Evolutionary conservation across 2,888 invertebrate species (phyloP), one percentile per base, ranked within the genome.

Genomic region (Ectobius pallidus): DNA sequence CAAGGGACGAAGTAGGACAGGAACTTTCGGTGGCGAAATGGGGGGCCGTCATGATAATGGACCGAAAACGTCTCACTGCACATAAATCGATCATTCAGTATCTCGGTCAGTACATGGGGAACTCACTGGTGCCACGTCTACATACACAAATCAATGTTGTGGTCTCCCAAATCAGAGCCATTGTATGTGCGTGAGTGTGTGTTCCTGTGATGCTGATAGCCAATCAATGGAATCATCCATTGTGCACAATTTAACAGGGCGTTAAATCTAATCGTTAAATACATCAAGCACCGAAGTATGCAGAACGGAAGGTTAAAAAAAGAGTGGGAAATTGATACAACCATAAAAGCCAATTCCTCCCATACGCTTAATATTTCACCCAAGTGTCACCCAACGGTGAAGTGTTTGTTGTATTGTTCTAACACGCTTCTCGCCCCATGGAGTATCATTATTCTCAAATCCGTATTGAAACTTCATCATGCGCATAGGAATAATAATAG

Each of bases 111-210:
- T 18, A 18, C 18, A 32, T n/a, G 32, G 34, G 34, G 62, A 62
- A 34, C 32, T 34, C 32, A 32, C 34, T 62, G n/a, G 34, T 32
- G 62, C 62, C 27, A 65, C 20, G 9, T 55, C 65, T 44, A 44
- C 42, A 25, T 16, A 65, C n/a, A n/a, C 61, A 61, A 61, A 61
- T 61, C 61, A 61, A 61, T 61, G 61, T 18, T 61, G 61, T 61
- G 61, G 61, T 25, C 61, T 18, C 18, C 34, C 65, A 65, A 65
- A 65, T 65, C 65, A 65, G 65, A 22, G 44, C 65, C 27, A 55
- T 55, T 55, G 55, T 55, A 14, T 55, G 22, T 46, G 34, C 11
- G 34, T 34, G 34, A 6, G 34, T 34, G 34, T 34, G n/a, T n/a
- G n/a, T n/a, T n/a, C n/a, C n/a, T n/a, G n/a, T n/a, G n/a, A 39